phyloP scores from a whole-genome alignment of 2,113 vertebrate genomes.

The Etheostoma cragini region DNA sequence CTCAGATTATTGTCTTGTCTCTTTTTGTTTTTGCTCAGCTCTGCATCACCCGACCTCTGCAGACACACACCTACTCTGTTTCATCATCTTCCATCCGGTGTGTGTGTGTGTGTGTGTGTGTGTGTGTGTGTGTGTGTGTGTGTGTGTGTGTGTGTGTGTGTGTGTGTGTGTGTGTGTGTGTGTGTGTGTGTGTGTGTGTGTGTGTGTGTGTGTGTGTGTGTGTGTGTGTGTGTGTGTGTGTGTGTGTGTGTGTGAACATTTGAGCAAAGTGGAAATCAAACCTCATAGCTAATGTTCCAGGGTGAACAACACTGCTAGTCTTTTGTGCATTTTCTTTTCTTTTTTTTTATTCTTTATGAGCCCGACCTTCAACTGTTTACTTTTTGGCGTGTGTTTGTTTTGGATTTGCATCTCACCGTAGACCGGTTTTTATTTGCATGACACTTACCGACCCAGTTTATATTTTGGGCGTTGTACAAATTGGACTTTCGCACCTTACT shows the following conservation, averaged over 20 bases:
- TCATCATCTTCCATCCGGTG: constrained; percentile 18
- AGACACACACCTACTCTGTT: constrained; percentile 44
- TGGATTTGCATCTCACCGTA: background rate
- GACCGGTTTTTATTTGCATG: too few species aligned
- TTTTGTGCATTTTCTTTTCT: background rate
- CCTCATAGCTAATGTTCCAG: constrained; percentile 14
- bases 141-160: constrained; percentile 15
- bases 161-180: constrained; percentile 12
- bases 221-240: constrained; percentile 12
- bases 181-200: constrained; percentile 14
- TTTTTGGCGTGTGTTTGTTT: too few species aligned
- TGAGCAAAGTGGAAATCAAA: constrained; percentile 43
- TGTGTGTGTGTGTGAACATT: constrained; percentile 22
- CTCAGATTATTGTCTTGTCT: constrained; percentile 5
- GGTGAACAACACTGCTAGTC: background rate
- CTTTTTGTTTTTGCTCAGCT: constrained; percentile 36
- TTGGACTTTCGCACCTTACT: background rate
- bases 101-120: constrained; percentile 9
- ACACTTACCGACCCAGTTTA: background rate
- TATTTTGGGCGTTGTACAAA: background rate
- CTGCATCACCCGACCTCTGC: background rate
- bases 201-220: constrained; percentile 9
- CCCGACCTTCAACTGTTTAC: background rate
- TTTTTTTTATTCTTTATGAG: background rate
- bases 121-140: constrained; percentile 13